Conservation (phyloP, 1,140 invertebrate species). For the Drosophila sucinea region DNA sequence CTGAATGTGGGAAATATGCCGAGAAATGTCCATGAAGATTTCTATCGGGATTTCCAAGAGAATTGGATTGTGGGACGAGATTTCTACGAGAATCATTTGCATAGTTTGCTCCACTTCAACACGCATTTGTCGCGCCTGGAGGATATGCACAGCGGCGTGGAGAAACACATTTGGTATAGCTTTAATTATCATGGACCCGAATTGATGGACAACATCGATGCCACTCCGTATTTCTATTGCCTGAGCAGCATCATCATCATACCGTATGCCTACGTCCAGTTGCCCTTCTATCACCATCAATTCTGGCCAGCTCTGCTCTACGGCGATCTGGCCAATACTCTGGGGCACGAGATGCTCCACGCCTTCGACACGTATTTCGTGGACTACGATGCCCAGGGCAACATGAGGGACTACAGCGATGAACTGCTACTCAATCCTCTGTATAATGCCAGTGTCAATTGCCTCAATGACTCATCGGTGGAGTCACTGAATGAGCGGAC, state of each 20-base stretch:
- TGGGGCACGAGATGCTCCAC: slow-evolving; percentile 75
- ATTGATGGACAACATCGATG: slow-evolving; percentile 64
- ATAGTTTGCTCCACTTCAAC: slow-evolving; percentile 55
- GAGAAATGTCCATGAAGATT: slow-evolving; percentile 42
- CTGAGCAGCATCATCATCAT: slow-evolving; percentile 70
- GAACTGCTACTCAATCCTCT: slow-evolving; percentile 36
- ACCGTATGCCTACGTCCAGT: slow-evolving; percentile 69
- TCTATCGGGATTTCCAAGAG: slow-evolving; percentile 28
- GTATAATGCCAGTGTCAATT: slow-evolving; percentile 39
- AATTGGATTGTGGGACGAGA: slow-evolving; percentile 47
- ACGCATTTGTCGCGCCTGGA: slow-evolving; percentile 49
- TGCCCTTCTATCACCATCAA: slow-evolving; percentile 61
- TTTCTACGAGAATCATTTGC: slow-evolving; percentile 62
- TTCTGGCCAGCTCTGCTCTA: slow-evolving; percentile 68
- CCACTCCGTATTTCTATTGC: slow-evolving; percentile 73
- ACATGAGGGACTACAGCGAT: slow-evolving; percentile 55
- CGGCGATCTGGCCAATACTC: slow-evolving; percentile 66
- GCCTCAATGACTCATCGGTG: slow-evolving; percentile 48
- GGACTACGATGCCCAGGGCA: slow-evolving; percentile 60
- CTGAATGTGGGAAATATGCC: slow-evolving; percentile 66
- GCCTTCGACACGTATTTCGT: slow-evolving; percentile 66
- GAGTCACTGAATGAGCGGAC: slow-evolving; percentile 56
- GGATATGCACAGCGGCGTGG: slow-evolving; percentile 13
- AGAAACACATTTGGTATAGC: slow-evolving; percentile 56
- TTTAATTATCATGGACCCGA: slow-evolving; percentile 69